Conservation (phyloP, 2,888 invertebrate species). For the Scaptomyza polygonia region DNA sequence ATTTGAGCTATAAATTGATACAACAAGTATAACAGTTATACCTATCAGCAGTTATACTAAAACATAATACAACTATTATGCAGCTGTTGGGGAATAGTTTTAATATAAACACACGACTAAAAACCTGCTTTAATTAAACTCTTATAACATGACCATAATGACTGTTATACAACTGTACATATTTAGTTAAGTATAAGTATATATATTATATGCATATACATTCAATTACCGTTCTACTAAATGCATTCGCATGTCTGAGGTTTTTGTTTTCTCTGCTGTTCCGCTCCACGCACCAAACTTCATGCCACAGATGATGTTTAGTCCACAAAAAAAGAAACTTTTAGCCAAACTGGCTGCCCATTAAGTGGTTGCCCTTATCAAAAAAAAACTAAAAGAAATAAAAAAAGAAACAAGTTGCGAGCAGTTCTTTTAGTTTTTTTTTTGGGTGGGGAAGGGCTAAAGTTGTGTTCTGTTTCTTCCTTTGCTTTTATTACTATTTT, state of each 20-base stretch:
- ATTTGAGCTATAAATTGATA: too few species aligned
- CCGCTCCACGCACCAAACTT: slow-evolving; percentile 12
- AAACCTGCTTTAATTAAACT: too few species aligned
- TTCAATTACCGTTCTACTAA: slow-evolving; percentile 49
- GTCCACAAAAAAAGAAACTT: slow-evolving; percentile 22
- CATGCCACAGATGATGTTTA: slow-evolving; percentile 25
- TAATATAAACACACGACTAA: too few species aligned
- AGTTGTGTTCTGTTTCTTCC: slow-evolving; percentile 16
- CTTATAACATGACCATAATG: background rate
- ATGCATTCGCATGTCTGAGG: slow-evolving; percentile 48
- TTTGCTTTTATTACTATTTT: slow-evolving; percentile 19
- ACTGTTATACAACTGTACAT: slow-evolving; percentile 8
- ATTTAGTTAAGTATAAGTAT: slow-evolving; percentile 12
- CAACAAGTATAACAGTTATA: too few species aligned
- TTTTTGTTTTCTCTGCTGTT: slow-evolving; percentile 20
- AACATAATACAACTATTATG: too few species aligned
- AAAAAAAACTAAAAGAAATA: background rate
- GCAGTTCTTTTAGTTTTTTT: slow-evolving; percentile 2
- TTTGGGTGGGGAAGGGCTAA: background rate
- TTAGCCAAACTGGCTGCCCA: slow-evolving; percentile 37
- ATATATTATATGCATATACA: background rate
- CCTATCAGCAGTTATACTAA: too few species aligned
- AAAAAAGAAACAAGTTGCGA: background rate
- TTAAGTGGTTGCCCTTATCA: slow-evolving; percentile 24
- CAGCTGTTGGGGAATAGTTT: too few species aligned